Percentiles rank a stretch among this genome's conserved stretches.
Conservation (phyloP, 1,140 invertebrate species). For the Gryon sp. region DNA sequence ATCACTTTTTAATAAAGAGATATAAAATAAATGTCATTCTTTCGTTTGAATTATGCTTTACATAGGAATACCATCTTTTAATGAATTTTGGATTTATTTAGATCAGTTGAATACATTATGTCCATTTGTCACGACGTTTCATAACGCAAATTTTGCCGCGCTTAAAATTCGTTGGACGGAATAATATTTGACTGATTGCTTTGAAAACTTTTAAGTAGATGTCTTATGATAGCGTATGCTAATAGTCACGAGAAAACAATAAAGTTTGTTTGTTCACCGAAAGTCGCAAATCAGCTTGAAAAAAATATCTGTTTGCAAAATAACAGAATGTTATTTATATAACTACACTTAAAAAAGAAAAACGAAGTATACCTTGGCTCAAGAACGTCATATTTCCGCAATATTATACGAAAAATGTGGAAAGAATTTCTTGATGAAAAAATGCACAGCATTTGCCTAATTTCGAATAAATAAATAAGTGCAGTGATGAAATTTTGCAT, state of each 20-base stretch:
- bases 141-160: constrained; percentile 10
- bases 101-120: constrained; percentile 8
- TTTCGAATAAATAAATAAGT: no score
- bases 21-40: constrained; percentile 4
- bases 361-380: no score
- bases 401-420: no score
- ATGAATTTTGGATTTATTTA: constrained; percentile 22
- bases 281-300: no score
- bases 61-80: constrained; percentile 7
- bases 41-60: constrained; percentile 12
- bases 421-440: no score
- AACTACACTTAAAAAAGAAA: no score
- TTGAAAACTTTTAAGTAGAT: constrained; percentile 18
- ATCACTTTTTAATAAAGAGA: background rate
- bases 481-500: no score
- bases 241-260: background rate
- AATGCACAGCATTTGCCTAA: no score
- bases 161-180: constrained; percentile 1
- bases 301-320: no score
- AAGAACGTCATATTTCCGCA: no score
- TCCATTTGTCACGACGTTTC: background rate
- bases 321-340: no score
- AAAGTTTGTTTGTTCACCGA: no score
- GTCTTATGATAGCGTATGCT: constrained; percentile 4
- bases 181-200: constrained; percentile 23